Evolutionary conservation across 2,888 invertebrate species (phyloP).

Genomic region (Pasiphila rectangulata): DNA sequence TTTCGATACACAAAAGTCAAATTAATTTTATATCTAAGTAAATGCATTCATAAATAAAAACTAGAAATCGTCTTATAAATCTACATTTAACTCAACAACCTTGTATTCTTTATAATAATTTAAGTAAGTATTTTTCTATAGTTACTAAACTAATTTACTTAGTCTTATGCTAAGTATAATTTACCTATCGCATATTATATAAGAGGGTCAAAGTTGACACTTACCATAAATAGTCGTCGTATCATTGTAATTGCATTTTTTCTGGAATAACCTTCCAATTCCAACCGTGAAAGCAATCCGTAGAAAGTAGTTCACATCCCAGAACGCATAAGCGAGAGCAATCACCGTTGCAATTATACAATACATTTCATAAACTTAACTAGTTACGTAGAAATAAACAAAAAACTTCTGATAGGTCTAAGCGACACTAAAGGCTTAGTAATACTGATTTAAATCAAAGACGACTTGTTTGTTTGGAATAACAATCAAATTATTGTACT

Average conservation of each 20-base stretch:
- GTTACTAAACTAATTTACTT: too few species aligned
- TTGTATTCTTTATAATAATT: too few species aligned
- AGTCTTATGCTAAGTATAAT: too few species aligned
- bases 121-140: too few species aligned
- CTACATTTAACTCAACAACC: too few species aligned
- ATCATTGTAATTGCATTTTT: conserved; percentile 85
- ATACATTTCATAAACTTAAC: conserved; percentile 54
- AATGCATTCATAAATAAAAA: too few species aligned
- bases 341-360: conserved; percentile 61
- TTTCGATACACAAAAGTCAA: too few species aligned
- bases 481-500: neutral
- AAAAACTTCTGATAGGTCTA: conserved; percentile 4
- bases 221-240: conserved; percentile 88
- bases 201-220: conserved; percentile 34
- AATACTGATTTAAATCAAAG: neutral
- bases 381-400: too few species aligned
- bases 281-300: conserved; percentile 86
- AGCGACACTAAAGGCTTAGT: neutral
- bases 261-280: conserved; percentile 84
- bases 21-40: too few species aligned
- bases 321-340: conserved; percentile 84
- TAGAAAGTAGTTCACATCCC: conserved; percentile 91
- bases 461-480: neutral
- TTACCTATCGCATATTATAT: neutral
- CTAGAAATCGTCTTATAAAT: too few species aligned